Evolutionary conservation across 2,888 invertebrate genomes (phyloP).

Genomic region (Alsophila aescularia): DNA sequence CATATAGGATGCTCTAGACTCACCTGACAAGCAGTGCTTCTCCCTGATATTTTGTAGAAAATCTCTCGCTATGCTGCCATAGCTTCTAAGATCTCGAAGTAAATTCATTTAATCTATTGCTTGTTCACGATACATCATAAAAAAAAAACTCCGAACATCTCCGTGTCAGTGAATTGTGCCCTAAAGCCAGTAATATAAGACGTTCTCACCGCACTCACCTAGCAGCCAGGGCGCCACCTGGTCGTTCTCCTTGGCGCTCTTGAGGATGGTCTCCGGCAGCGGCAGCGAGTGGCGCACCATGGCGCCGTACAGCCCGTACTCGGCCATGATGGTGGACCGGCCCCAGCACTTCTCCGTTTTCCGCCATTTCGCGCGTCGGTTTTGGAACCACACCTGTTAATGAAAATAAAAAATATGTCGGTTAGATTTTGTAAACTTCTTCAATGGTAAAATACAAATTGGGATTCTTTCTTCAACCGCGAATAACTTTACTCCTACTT

Average conservation of each 20-base stretch:
- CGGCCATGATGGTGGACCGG: conserved; percentile 99
- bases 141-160: too few species aligned
- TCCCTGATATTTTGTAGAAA: too few species aligned
- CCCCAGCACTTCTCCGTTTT: conserved; percentile 99
- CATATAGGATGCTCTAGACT: too few species aligned
- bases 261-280: conserved; percentile 98
- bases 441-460: too few species aligned
- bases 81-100: too few species aligned
- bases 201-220: conserved; percentile 87
- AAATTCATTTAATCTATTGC: too few species aligned
- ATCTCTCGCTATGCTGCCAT: too few species aligned
- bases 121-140: too few species aligned
- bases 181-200: conserved; percentile 23
- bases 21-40: too few species aligned
- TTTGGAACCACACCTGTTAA: conserved; percentile 99
- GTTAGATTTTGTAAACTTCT: too few species aligned
- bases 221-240: conserved; percentile 99
- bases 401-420: neutral
- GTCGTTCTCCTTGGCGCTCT: conserved; percentile 98
- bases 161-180: neutral
- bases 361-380: conserved; percentile 99
- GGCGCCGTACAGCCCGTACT: conserved; percentile 99
- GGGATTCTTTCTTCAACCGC: too few species aligned
- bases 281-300: conserved; percentile 99
- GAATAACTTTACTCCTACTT: too few species aligned